Evolutionary conservation across 2,113 vertebrate genomes (phyloP).

Genomic region (Eubucco bourcierii): DNA sequence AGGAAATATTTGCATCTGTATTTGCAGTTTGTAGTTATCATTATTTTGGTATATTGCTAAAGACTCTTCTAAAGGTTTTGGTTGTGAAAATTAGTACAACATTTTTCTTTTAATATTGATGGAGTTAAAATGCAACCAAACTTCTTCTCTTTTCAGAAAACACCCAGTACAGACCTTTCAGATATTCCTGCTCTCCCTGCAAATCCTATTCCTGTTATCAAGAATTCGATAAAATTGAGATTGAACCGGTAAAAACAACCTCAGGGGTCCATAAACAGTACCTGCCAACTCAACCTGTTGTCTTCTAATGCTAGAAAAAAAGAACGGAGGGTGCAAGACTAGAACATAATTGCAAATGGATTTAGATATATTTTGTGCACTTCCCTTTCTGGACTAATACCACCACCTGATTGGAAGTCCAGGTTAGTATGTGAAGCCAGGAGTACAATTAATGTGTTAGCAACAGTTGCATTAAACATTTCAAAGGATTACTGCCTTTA

Average conservation of each 20-base stretch:
- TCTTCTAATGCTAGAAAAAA: slow-evolving; percentile 70
- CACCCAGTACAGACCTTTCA: slow-evolving; percentile 75
- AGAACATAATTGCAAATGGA: slow-evolving; percentile 58
- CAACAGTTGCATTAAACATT: slow-evolving; percentile 72
- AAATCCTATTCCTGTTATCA: slow-evolving; percentile 81
- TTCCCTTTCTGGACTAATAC: slow-evolving; percentile 73
- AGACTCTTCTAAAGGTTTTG: neutral
- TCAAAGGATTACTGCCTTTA: slow-evolving; percentile 73
- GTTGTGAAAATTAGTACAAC: neutral
- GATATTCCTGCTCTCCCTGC: slow-evolving; percentile 76
- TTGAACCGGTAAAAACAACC: slow-evolving; percentile 80
- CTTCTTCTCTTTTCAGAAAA: slow-evolving; percentile 74
- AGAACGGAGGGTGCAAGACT: slow-evolving; percentile 65
- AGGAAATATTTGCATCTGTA: neutral
- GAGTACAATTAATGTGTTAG: slow-evolving; percentile 73
- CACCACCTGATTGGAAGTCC: slow-evolving; percentile 68
- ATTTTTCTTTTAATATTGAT: neutral
- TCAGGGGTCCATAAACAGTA: slow-evolving; percentile 73
- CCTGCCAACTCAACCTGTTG: slow-evolving; percentile 72
- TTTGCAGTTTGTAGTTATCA: neutral
- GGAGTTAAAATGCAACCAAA: slow-evolving; percentile 2
- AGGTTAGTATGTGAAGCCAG: slow-evolving; percentile 73
- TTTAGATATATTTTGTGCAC: slow-evolving; percentile 71
- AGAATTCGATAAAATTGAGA: slow-evolving; percentile 86
- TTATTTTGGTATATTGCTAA: neutral